phyloP scores from a whole-genome alignment of 2,797 vertebrate species.

The Heliangelus exortis region DNA sequence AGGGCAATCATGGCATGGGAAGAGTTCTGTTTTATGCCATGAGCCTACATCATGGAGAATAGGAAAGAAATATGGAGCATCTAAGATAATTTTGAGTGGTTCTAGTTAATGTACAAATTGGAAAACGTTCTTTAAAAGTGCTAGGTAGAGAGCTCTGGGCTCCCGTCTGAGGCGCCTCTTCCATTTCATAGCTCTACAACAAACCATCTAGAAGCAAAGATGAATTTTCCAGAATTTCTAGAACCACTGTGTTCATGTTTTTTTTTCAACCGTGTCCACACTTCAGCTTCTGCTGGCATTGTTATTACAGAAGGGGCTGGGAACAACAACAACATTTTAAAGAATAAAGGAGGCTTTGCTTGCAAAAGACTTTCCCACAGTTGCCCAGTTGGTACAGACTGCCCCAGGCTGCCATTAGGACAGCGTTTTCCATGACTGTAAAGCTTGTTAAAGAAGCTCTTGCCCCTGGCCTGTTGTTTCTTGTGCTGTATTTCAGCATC shows the following conservation, averaged over 20 bases:
- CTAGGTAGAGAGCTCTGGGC: neutral
- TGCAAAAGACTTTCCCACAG: slow-evolving; percentile 42
- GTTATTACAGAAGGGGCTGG: neutral
- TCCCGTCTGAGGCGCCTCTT: neutral
- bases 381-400: neutral
- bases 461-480: neutral
- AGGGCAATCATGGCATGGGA: accelerated
- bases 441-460: slow-evolving; percentile 13
- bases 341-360: slow-evolving; percentile 1
- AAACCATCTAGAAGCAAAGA: neutral
- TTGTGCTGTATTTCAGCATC: slow-evolving; percentile 10
- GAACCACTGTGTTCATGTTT: neutral
- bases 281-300: neutral
- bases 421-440: neutral
- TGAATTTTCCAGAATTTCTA: neutral
- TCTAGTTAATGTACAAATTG: neutral
- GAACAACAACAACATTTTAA: slow-evolving; percentile 1
- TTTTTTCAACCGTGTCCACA: neutral
- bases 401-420: neutral
- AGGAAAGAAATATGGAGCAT: neutral
- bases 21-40: neutral
- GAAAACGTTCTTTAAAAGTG: neutral
- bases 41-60: neutral
- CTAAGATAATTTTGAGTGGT: neutral
- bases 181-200: neutral